Evolutionary conservation across 2,888 invertebrate species (phyloP).

Genomic region (Trichogramma evanescens): DNA sequence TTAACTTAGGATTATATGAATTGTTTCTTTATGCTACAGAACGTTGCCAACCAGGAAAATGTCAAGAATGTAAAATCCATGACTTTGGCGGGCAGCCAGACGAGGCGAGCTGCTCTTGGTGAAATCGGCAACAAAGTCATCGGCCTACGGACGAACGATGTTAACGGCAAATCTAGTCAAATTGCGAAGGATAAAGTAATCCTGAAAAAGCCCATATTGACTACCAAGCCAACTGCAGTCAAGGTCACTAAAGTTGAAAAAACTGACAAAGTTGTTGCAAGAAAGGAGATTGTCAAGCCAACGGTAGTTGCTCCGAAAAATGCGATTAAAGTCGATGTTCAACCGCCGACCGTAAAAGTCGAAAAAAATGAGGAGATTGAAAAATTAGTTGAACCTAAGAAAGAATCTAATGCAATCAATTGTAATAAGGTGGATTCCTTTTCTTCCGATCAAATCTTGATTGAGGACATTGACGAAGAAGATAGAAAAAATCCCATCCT

Average conservation of each 20-base stretch:
- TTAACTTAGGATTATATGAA: too few species aligned
- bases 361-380: constrained; percentile 15
- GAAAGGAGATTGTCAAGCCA: constrained; percentile 30
- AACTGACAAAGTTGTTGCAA: constrained; percentile 17
- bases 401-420: constrained; percentile 9
- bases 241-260: constrained; percentile 28
- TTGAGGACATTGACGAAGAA: constrained; percentile 69
- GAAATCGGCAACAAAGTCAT: constrained; percentile 51
- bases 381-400: constrained; percentile 14
- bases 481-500: constrained; percentile 70
- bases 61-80: constrained; percentile 33
- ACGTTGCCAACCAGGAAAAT: constrained; percentile 40
- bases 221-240: constrained; percentile 15
- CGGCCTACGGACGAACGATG: constrained; percentile 42
- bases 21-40: constrained; percentile 24
- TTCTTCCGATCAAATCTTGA: constrained; percentile 38
- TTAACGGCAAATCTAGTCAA: constrained; percentile 33
- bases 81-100: constrained; percentile 26
- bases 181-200: constrained; percentile 24
- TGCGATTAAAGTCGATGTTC: constrained; percentile 14
- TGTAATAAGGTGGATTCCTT: constrained; percentile 30
- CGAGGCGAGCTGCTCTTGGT: constrained; percentile 48
- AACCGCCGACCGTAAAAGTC: neutral
- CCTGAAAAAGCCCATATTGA: constrained; percentile 26
- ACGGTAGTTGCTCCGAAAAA: constrained; percentile 21